Evolutionary conservation across 2,113 vertebrate species (phyloP), one percentile per base, ranked within the genome.

Genomic region (Neomonachus schauinslandi): DNA sequence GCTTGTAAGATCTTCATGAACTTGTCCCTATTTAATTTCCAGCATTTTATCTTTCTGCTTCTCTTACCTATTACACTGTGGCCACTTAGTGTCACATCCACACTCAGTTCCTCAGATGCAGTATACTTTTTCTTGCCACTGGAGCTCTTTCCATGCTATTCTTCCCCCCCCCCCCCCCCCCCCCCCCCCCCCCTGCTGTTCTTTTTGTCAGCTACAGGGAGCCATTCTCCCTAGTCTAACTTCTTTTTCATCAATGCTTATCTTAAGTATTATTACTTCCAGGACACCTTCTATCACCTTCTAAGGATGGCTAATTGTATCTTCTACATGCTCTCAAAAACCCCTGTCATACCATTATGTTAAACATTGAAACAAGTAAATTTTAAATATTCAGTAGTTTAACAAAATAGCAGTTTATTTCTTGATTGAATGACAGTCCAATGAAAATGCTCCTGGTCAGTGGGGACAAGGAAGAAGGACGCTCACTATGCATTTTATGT

Each of bases 401-500:
- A 63, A 31, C 39, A 33, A 63, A 84, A 63, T 7, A 31, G 16
- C 33, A n/a, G 18, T 84, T 63, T 61, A 61, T 31, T 63, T 84
- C 57, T 84, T 84, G 15, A 39, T 63, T 84, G 26, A 46, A 28
- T 63, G 16, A 46, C 39, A 46, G 16, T 31, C 36, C 57, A 84
- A 19, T 46, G 36, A 84, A 31, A 1, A 42, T 84, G 57, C n/a
- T 57, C 79, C 79, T 36, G 53, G 57, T 31, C 26, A 7, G 5
- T 39, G 14, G 26, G 39, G 57, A 31, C 36, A 63, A 84, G 26
- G n/a, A 46, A 39, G 36, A 63, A 63, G 57, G 39, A 97, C 97
- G 98, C 95, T 97, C 94, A 98, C 94, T 82, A 82, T 1, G 96
- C 1, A 0, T 67, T 94, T 42, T 77, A 61, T 33, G 72, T 95